Percentiles rank a stretch among this genome's conserved stretches.
Evolutionary conservation across 2,888 invertebrate genomes (phyloP).

Genomic region (Melanotus villosus): DNA sequence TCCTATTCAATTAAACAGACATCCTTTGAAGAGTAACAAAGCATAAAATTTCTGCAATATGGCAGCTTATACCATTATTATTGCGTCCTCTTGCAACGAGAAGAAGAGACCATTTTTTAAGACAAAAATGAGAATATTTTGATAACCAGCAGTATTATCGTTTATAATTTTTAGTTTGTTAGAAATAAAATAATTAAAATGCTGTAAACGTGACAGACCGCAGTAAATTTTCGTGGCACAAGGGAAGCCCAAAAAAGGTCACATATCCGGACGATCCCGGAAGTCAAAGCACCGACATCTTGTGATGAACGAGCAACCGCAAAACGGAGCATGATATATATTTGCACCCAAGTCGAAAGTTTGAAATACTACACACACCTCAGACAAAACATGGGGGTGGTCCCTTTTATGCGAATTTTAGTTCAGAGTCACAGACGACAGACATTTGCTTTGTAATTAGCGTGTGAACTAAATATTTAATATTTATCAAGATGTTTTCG

Average conservation of each 20-base stretch:
- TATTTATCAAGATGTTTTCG: slow-evolving; percentile 12
- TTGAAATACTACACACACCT: slow-evolving; percentile 48
- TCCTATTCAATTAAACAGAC: slow-evolving; percentile 22
- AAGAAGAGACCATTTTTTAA: neutral
- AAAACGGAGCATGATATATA: slow-evolving; percentile 43
- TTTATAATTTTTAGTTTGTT: too few relatives aligned
- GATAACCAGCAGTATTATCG: too few relatives aligned
- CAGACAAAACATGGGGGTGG: slow-evolving; percentile 46
- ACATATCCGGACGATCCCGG: slow-evolving; percentile 48
- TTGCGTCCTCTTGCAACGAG: neutral
- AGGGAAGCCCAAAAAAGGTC: slow-evolving; percentile 39
- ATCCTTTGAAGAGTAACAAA: slow-evolving; percentile 32
- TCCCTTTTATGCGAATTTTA: slow-evolving; percentile 38
- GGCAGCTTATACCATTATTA: slow-evolving; percentile 7
- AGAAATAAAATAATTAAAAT: slow-evolving; percentile 39
- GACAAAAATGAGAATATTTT: neutral
- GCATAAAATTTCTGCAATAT: slow-evolving; percentile 26
- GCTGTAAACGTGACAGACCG: slow-evolving; percentile 28
- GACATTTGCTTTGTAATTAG: slow-evolving; percentile 53
- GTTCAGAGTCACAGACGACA: slow-evolving; percentile 47
- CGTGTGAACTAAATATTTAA: slow-evolving; percentile 38
- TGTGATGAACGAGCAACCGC: slow-evolving; percentile 49
- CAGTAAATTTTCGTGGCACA: slow-evolving; percentile 34
- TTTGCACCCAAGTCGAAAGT: slow-evolving; percentile 46
- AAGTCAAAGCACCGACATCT: slow-evolving; percentile 49